A percentile compares a stretch with the other conserved stretches of the same genome.
phyloP scores from a whole-genome alignment of 2,888 invertebrate species.

The Coenonympha glycerion region DNA sequence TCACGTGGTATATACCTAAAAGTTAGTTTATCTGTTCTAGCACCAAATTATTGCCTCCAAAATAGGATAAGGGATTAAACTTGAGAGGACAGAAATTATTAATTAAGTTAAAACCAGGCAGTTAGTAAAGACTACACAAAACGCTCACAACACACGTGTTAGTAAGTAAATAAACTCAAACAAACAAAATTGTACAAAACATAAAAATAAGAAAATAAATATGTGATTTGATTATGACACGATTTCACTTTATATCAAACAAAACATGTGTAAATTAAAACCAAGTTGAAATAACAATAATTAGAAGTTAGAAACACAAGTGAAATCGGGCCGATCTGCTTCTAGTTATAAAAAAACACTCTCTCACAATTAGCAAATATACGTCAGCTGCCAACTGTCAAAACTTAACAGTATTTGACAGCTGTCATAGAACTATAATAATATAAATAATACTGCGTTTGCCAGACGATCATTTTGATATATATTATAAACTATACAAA shows the following conservation, averaged over 20 bases:
- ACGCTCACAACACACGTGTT: constrained; percentile 27
- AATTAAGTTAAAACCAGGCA: constrained; percentile 48
- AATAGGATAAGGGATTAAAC: constrained; percentile 29
- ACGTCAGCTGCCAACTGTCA: constrained; percentile 20
- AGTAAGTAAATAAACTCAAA: constrained; percentile 22
- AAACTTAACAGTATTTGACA: constrained; percentile 23
- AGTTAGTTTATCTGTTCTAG: constrained; percentile 47
- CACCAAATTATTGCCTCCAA: constrained; percentile 63
- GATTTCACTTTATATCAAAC: constrained; percentile 15
- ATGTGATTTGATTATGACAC: constrained; percentile 24
- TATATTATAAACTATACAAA: constrained; percentile 34
- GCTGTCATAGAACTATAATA: constrained; percentile 10
- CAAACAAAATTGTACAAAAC: constrained; percentile 23
- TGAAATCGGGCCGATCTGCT: constrained; percentile 19
- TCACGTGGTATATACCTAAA: constrained; percentile 36
- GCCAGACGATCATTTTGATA: constrained; percentile 44
- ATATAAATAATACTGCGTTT: constrained; percentile 42
- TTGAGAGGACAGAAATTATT: constrained; percentile 39
- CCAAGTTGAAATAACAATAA: not conserved
- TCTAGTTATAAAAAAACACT: constrained; percentile 22
- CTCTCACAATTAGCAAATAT: constrained; percentile 16
- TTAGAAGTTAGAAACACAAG: constrained; percentile 8
- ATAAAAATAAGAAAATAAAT: constrained; percentile 15
- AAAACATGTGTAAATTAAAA: not conserved
- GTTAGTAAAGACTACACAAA: constrained; percentile 51